phyloP scores from a whole-genome alignment of 2,797 vertebrate species.

The Mionectes olivaceus region DNA sequence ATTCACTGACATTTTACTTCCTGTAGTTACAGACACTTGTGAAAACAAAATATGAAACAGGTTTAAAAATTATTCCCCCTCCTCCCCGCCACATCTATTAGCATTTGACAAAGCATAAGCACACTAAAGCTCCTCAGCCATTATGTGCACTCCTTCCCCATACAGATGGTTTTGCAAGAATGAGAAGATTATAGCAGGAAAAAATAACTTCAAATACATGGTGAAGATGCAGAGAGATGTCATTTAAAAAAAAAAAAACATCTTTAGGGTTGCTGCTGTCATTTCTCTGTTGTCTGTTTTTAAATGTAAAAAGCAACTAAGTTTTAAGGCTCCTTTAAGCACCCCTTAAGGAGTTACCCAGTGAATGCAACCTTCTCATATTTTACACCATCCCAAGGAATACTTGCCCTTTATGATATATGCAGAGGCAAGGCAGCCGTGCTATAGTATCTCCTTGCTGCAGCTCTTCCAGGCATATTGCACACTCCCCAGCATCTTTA shows the following conservation, averaged over 20 bases:
- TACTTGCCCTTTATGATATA: constrained; percentile 94
- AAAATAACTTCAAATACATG: neutral
- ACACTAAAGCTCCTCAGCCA: neutral
- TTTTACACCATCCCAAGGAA: neutral
- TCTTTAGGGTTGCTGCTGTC: neutral
- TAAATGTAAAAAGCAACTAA: neutral
- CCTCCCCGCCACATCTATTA: neutral
- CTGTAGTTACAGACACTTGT: neutral
- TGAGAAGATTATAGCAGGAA: neutral
- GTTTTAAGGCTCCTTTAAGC: neutral
- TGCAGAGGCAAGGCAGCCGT: constrained; percentile 94
- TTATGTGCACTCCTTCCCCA: neutral
- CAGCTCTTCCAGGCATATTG: constrained; percentile 95
- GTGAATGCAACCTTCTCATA: neutral
- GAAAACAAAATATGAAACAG: neutral
- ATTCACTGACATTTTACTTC: neutral
- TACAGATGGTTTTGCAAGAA: neutral
- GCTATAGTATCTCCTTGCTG: constrained; percentile 95
- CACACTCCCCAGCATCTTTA: constrained; percentile 95
- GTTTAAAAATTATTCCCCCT: neutral
- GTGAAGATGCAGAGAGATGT: neutral
- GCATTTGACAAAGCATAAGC: neutral
- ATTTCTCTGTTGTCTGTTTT: neutral
- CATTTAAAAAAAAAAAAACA: neutral
- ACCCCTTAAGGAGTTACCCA: neutral